Percentiles rank a stretch among this genome's conserved stretches.
These are phyloP conservation scores for Microplitis deprimator DNA, from an alignment of 2,888 invertebrate species.

Conservation along the genomic window DNA sequence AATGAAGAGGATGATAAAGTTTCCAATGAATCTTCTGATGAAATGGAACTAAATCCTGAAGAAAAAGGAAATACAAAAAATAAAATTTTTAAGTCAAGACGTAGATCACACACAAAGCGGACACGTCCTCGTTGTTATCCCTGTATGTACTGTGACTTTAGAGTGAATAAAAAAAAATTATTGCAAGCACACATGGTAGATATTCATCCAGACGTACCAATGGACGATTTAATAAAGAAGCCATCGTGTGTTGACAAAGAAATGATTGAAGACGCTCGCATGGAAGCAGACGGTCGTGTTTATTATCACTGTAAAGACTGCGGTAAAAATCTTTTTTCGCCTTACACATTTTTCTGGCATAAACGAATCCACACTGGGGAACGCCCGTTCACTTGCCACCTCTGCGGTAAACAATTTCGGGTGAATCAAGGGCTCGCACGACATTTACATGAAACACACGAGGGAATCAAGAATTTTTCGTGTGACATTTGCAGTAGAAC, in stretches of 20 bases:
- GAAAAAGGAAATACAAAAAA: conserved; percentile 35
- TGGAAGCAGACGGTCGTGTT: conserved; percentile 72
- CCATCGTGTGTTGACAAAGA: conserved; percentile 61
- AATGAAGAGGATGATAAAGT: conserved; percentile 5
- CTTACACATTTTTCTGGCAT: conserved; percentile 78
- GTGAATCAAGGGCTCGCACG: conserved; percentile 78
- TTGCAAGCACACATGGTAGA: conserved; percentile 52
- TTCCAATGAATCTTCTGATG: neutral
- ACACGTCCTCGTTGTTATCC: conserved; percentile 42
- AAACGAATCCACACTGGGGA: conserved; percentile 79
- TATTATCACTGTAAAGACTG: conserved; percentile 76
- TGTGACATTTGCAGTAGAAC: conserved; percentile 75
- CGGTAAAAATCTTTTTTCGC: conserved; percentile 75
- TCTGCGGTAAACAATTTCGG: conserved; percentile 79
- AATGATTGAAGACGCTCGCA: conserved; percentile 62
- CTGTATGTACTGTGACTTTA: conserved; percentile 57
- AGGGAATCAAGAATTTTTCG: conserved; percentile 75
- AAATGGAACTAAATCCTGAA: conserved; percentile 4
- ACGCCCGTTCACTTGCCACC: conserved; percentile 78
- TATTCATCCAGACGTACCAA: conserved; percentile 50
- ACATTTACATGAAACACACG: conserved; percentile 78
- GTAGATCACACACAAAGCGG: conserved; percentile 72
- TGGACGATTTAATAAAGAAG: conserved; percentile 41
- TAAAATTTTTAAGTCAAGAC: conserved; percentile 49
- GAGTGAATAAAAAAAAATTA: conserved; percentile 50